Conservation (phyloP, 2,888 invertebrate species). For the Apamea sordens region DNA sequence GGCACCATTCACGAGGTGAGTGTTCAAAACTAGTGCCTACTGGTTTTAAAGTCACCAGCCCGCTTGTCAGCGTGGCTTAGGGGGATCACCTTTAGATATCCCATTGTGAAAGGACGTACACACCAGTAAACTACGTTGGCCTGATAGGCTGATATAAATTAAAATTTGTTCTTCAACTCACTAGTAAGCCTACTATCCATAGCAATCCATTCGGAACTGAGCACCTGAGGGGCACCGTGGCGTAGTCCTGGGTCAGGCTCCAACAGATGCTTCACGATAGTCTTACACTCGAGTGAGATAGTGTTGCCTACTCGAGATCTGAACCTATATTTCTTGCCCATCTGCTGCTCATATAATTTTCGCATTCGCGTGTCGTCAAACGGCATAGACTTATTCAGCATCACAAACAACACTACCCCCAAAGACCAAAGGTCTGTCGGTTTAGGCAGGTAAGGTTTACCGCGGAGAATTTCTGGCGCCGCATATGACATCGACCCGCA, state of each 20-base stretch:
- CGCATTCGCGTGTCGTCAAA: conserved; percentile 95
- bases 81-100: background rate
- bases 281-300: conserved; percentile 91
- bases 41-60: conserved; percentile 8
- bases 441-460: conserved; percentile 93
- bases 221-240: conserved; percentile 89
- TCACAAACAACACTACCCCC: conserved; percentile 95
- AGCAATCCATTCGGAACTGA: conserved; percentile 92
- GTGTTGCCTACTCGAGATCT: conserved; percentile 91
- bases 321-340: conserved; percentile 91
- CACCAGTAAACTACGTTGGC: background rate
- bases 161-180: conserved; percentile 70
- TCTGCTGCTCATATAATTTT: conserved; percentile 91
- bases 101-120: background rate
- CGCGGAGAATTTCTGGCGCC: conserved; percentile 95
- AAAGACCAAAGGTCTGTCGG: conserved; percentile 95
- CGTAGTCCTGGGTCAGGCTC: conserved; percentile 92
- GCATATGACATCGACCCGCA: conserved; percentile 97
- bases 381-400: conserved; percentile 96
- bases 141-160: conserved; percentile 32
- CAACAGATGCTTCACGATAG: conserved; percentile 91
- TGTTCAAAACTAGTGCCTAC: background rate
- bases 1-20: no score
- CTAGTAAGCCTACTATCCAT: conserved; percentile 92
- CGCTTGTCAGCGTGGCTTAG: background rate